Evolutionary conservation across 2,797 vertebrate species (phyloP), one percentile per base, ranked within the genome.

Genomic region (Hyperoplus immaculatus): DNA sequence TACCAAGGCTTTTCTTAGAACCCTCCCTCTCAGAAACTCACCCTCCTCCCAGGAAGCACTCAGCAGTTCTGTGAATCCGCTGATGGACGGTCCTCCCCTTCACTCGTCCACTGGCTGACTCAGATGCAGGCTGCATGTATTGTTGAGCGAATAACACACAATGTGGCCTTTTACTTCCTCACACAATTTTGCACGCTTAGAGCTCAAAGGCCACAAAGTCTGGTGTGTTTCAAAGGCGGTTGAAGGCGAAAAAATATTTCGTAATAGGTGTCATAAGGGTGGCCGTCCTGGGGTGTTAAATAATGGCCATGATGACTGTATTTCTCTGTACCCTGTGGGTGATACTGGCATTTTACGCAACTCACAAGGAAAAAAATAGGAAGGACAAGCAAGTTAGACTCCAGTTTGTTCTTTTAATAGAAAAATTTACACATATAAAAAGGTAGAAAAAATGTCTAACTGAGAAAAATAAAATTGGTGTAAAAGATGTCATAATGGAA

Each of bases 1-100:
- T 95, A 95, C 92, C 53, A 68, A 89, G 89, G 94, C 94, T 94
- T 95, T 96, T 96, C 95, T 95, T 88, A 93, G 95, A 96, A 96
- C 86, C 91, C 92, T 92, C 88, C 92, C 93, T 96, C 95, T 91
- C 90, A 80, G 92, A 93, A 94, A 86, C 90, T 86, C 89, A 66
- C 89, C 88, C 92, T 95, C 94, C 93, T 95, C 95, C 94, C 93
- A 89, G 94, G 95, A 96, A 96, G 93, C 89, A 85, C 89, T 93
- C 90, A 88, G 90, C 85, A 93, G 88, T 95, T 96, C 95, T 92
- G 78, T 90, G 95, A 95, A 96, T 94, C 89, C 69, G 78, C 93
- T 94, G 94, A 95, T 94, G 90, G 92, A 76, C 53, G 67, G 72
- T 90, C 88, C 91, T 94, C 94, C 94, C 93, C 89, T 94, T 88